phyloP scores from a whole-genome alignment of 1,140 invertebrate species.

The Myzus persicae region DNA sequence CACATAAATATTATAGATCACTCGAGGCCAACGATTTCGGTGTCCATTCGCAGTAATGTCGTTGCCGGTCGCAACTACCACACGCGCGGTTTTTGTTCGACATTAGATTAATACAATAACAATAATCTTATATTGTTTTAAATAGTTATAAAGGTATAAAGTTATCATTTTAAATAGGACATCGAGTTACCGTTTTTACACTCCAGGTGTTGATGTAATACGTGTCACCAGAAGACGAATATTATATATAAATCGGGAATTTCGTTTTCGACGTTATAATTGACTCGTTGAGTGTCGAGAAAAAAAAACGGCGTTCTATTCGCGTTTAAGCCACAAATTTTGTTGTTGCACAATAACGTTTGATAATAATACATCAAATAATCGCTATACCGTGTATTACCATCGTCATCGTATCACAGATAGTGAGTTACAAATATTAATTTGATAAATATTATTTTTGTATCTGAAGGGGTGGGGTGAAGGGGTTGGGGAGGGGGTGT shows the following conservation, averaged over 20 bases:
- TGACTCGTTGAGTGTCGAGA: constrained; percentile 46
- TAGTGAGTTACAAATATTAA: constrained; percentile 4
- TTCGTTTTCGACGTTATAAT: constrained; percentile 44
- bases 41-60: neutral
- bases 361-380: constrained; percentile 22
- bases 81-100: neutral
- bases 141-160: neutral
- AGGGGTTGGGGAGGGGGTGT: neutral
- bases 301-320: neutral
- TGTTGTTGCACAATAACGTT: constrained; percentile 32
- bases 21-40: neutral
- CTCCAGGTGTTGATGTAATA: neutral
- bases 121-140: neutral
- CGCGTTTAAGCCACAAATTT: constrained; percentile 29
- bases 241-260: constrained; percentile 28
- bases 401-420: constrained; percentile 44
- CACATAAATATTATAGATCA: neutral
- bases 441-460: neutral
- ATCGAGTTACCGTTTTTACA: neutral
- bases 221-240: neutral
- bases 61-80: too few relatives aligned
- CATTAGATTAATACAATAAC: too few relatives aligned
- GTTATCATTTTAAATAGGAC: neutral
- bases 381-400: neutral
- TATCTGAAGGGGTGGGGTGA: neutral